Evolutionary conservation across 2,113 vertebrate genomes (phyloP), one percentile per base, ranked within the genome.

Genomic region (Uria lomvia): DNA sequence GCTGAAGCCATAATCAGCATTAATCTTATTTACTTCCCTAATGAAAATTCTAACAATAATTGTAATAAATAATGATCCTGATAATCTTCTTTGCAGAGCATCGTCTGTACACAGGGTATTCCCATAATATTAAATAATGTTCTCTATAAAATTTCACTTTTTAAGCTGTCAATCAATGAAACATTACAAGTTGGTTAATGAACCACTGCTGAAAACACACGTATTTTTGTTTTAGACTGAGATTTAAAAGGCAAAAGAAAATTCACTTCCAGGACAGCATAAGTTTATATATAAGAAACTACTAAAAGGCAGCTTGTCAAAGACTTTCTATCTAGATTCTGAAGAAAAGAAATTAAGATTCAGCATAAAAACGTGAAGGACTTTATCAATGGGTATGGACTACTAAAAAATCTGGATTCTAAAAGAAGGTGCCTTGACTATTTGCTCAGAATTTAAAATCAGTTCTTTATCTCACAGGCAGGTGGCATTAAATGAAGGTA

Each of bases 401-500:
- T 7, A 38, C 27, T 70, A 79, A 73, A 53, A 73, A 20, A 45
- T 78, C 74, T 36, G 21, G 27, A 21, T 42, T 80, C 29, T 75
- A 87, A 91, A 91, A 40, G 42, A 66, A 71, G 22, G 19, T 77
- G 42, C 56, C 47, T 66, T 58, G 50, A 80, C 15, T 58, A 70
- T 73, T 74, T 83, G 15, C 13, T 45, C 5, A 24, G 47, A 74
- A 92, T 90, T 88, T 38, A 56, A 88, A 90, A 86, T 67, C 59
- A 67, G 27, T 94, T 96, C 75, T 92, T 80, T 43, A 52, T 77
- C 30, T 86, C 36, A 81, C 83, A 94, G 88, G 73, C 56, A 95
- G 83, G 62, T 91, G 70, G 83, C 77, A 92, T 90, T 95, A 92
- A 84, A 71, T 0, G 4, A 88, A 94, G 63, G 60, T 38, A 66